Evolutionary conservation across 2,113 vertebrate species (phyloP).

Genomic region (Nicator chloris): DNA sequence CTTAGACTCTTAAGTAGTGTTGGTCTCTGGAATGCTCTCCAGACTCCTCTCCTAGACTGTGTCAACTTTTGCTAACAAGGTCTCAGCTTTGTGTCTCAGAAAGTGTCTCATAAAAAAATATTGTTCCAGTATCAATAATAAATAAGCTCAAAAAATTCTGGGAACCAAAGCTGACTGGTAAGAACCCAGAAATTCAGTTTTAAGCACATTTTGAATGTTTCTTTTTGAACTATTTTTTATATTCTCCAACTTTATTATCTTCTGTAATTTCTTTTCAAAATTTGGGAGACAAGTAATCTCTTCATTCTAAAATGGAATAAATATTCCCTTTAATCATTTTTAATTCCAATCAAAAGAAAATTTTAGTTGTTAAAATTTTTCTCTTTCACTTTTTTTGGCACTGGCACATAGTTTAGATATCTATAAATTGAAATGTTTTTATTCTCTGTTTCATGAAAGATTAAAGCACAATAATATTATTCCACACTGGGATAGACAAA

Average conservation of each 20-base stretch:
- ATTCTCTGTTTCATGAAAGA: neutral
- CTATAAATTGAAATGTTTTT: neutral
- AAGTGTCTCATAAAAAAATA: neutral
- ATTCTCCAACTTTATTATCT: neutral
- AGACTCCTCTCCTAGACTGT: neutral
- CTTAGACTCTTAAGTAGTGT: neutral
- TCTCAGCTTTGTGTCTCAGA: neutral
- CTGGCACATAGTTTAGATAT: neutral
- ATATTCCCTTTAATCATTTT: neutral
- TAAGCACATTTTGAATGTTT: neutral
- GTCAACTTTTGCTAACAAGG: neutral
- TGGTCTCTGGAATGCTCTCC: neutral
- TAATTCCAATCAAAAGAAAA: neutral
- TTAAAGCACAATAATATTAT: neutral
- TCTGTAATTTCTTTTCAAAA: neutral
- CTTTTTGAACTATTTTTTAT: neutral
- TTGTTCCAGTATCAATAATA: neutral
- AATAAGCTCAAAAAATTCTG: neutral
- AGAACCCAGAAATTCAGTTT: neutral
- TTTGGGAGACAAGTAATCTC: neutral
- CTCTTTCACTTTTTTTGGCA: neutral
- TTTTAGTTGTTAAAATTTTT: neutral
- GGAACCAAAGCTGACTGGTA: neutral
- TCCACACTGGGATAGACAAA: neutral
- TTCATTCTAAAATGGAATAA: neutral